phyloP scores from a whole-genome alignment of 2,888 invertebrate genomes.

The Brachypalpus laphriformis region DNA sequence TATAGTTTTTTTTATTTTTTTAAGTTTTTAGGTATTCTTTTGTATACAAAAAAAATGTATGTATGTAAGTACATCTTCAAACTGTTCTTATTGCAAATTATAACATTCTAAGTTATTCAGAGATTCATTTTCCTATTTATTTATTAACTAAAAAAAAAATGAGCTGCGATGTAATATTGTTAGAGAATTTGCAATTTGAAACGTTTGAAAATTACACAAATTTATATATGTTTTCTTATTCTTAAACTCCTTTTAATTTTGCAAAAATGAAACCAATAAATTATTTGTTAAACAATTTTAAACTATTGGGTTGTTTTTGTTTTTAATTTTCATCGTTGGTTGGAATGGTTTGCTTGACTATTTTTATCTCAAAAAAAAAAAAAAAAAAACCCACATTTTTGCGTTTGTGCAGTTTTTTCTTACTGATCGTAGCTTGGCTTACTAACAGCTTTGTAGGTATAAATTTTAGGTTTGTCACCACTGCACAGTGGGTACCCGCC shows the following conservation, averaged over 20 bases:
- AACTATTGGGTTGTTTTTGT: not conserved
- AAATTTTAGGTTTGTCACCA: too few relatives aligned
- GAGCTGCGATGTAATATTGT: conserved; percentile 3
- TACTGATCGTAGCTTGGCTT: too few relatives aligned
- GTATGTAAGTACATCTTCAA: conserved; percentile 50
- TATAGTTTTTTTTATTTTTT: conserved; percentile 11
- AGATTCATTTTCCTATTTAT: conserved; percentile 66
- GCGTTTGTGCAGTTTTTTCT: too few relatives aligned
- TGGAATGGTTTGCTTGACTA: not conserved
- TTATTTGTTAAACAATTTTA: conserved; percentile 38
- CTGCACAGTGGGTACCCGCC: too few relatives aligned
- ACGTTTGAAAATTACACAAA: conserved; percentile 63
- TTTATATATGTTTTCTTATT: conserved; percentile 29
- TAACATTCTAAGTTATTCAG: conserved; percentile 17
- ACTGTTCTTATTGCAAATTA: conserved; percentile 68
- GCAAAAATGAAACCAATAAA: conserved; percentile 44
- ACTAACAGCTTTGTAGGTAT: too few relatives aligned
- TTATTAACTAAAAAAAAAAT: conserved; percentile 41
- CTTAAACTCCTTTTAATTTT: conserved; percentile 35
- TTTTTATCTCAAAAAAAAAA: too few relatives aligned
- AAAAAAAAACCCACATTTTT: too few relatives aligned
- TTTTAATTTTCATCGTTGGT: not conserved
- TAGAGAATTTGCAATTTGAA: conserved; percentile 63
- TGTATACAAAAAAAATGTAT: not conserved
- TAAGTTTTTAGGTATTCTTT: conserved; percentile 9